A percentile compares a stretch with the other conserved stretches of the same genome.
Evolutionary conservation across 2,113 vertebrate species (phyloP).

Genomic region (Oryzias melastigma): DNA sequence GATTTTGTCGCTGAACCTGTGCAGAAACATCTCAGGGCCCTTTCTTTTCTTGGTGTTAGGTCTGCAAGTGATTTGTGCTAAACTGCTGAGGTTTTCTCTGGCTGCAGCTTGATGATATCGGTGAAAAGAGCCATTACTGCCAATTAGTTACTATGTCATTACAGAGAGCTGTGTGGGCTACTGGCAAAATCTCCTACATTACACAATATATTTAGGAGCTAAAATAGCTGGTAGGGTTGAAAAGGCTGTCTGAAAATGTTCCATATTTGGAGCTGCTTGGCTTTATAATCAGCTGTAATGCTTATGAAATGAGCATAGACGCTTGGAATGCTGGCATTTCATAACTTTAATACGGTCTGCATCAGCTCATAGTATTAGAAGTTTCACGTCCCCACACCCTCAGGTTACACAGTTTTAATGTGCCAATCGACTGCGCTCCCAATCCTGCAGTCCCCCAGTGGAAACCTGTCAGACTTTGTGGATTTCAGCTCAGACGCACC

Average conservation of each 20-base stretch:
- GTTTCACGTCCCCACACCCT: slow-evolving; percentile 23
- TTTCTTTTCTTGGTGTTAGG: slow-evolving; percentile 3
- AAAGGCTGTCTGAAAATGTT: slow-evolving; percentile 50
- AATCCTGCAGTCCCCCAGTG: slow-evolving; percentile 39
- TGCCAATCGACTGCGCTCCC: slow-evolving; percentile 47
- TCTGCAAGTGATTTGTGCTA: slow-evolving; percentile 47
- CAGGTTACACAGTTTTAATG: slow-evolving; percentile 51
- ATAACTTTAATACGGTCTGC: slow-evolving; percentile 48
- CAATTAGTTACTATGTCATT: slow-evolving; percentile 74
- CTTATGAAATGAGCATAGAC: slow-evolving; percentile 52
- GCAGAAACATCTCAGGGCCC: slow-evolving; percentile 5
- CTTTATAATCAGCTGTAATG: slow-evolving; percentile 22
- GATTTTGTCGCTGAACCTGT: neutral
- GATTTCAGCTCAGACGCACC: slow-evolving; percentile 22
- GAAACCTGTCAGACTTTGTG: slow-evolving; percentile 59
- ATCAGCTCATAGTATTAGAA: slow-evolving; percentile 44
- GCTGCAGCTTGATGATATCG: slow-evolving; percentile 61
- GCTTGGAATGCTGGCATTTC: slow-evolving; percentile 4
- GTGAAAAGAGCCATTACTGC: slow-evolving; percentile 71
- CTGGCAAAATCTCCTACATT: slow-evolving; percentile 54
- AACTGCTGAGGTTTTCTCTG: slow-evolving; percentile 65
- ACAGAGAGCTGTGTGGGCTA: slow-evolving; percentile 66
- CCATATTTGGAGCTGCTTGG: slow-evolving; percentile 24
- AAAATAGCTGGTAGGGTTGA: slow-evolving; percentile 42
- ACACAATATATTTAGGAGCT: slow-evolving; percentile 46